These are phyloP conservation scores for Patella ulyssiponensis DNA, from an alignment of 2,888 invertebrate species.

Conservation along the genomic window DNA sequence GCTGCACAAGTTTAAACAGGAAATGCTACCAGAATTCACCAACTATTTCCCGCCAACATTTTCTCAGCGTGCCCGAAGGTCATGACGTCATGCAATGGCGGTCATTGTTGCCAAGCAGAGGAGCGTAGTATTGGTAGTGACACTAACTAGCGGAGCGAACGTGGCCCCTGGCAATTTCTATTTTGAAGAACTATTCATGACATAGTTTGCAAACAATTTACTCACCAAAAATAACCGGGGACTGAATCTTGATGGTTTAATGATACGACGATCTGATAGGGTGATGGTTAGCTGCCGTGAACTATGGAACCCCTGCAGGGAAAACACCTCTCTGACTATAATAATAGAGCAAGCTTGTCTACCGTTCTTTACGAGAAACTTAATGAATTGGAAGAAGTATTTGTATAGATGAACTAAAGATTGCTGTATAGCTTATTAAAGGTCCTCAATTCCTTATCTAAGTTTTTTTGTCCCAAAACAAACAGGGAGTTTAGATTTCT, in stretches of 20 bases:
- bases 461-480: too few relatives aligned
- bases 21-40: slow-evolving; percentile 6
- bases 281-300: background rate
- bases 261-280: slow-evolving; percentile 11
- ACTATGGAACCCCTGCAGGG: slow-evolving; percentile 8
- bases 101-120: background rate
- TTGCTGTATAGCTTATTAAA: background rate
- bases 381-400: slow-evolving; percentile 5
- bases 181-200: slow-evolving; percentile 13
- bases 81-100: slow-evolving; percentile 4
- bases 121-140: slow-evolving; percentile 9
- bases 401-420: background rate
- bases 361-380: background rate
- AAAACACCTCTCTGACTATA: background rate
- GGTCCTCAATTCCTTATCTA: too few relatives aligned
- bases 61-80: slow-evolving; percentile 9
- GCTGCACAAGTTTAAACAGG: background rate
- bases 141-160: slow-evolving; percentile 10
- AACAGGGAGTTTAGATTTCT: too few relatives aligned
- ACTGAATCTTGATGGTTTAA: slow-evolving; percentile 4
- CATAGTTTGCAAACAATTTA: slow-evolving; percentile 13
- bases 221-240: slow-evolving; percentile 3
- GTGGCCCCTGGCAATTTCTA: slow-evolving; percentile 12
- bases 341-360: slow-evolving; percentile 1
- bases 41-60: slow-evolving; percentile 7